Conservation (phyloP, 2,888 invertebrate genomes). For the Latheticus oryzae region DNA sequence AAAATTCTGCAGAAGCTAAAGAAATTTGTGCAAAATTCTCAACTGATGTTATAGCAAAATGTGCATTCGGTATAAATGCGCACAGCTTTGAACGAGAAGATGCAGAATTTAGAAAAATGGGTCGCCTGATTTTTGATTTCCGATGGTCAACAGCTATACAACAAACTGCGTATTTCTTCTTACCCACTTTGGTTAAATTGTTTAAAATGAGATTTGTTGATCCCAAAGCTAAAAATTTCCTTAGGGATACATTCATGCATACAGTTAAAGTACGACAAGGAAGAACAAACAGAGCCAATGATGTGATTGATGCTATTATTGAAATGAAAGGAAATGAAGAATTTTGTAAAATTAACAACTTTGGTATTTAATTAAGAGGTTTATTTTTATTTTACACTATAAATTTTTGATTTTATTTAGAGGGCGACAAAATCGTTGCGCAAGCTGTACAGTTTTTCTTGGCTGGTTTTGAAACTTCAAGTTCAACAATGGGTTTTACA, state of each 20-base stretch:
- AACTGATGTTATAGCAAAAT: slow-evolving; percentile 65
- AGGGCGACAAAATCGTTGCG: slow-evolving; percentile 40
- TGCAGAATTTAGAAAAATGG: slow-evolving; percentile 61
- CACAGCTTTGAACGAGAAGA: slow-evolving; percentile 60
- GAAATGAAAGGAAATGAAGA: slow-evolving; percentile 62
- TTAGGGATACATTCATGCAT: slow-evolving; percentile 53
- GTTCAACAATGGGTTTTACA: slow-evolving; percentile 69
- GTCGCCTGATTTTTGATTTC: slow-evolving; percentile 57
- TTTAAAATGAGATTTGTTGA: slow-evolving; percentile 55
- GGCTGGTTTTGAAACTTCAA: slow-evolving; percentile 73
- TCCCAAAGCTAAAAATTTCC: slow-evolving; percentile 49
- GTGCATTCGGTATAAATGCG: slow-evolving; percentile 65
- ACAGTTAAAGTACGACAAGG: slow-evolving; percentile 52
- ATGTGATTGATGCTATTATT: slow-evolving; percentile 72
- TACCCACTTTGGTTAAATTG: slow-evolving; percentile 48
- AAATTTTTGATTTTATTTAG: no score
- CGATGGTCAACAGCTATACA: slow-evolving; percentile 49
- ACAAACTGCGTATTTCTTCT: slow-evolving; percentile 52
- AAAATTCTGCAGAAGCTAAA: slow-evolving; percentile 53
- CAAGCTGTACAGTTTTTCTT: slow-evolving; percentile 66
- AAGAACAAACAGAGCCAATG: slow-evolving; percentile 63
- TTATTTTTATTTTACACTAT: background rate
- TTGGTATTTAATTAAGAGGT: slow-evolving; percentile 40
- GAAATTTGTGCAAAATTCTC: slow-evolving; percentile 62
- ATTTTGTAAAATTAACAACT: slow-evolving; percentile 36